phyloP scores from a whole-genome alignment of 2,113 vertebrate genomes.

The Diglossa brunneiventris region DNA sequence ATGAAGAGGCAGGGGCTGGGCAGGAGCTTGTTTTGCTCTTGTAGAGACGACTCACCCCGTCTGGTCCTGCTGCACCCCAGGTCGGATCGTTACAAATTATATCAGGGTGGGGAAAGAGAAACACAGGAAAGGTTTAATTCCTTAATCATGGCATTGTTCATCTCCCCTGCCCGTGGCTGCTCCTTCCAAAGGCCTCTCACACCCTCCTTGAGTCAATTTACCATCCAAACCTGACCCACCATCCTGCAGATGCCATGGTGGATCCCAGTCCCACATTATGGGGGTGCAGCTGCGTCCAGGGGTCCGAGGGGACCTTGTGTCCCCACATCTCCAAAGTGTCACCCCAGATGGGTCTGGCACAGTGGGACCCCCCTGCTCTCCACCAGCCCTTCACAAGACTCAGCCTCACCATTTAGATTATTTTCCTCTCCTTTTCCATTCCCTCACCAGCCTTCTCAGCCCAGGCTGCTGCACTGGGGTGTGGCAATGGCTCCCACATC shows the following conservation, averaged over 20 bases:
- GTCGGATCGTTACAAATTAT: conserved; percentile 4
- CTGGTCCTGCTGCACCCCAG: conserved; percentile 10
- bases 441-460: neutral
- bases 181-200: neutral
- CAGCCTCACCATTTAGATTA: neutral
- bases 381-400: neutral
- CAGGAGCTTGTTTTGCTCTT: conserved; percentile 60
- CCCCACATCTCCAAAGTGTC: neutral
- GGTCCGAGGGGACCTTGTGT: accelerated
- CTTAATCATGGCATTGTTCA: neutral
- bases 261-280: accelerated
- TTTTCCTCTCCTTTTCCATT: neutral
- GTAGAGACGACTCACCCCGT: neutral
- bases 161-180: neutral
- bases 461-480: accelerated
- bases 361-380: neutral
- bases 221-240: accelerated
- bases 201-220: neutral
- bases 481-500: neutral
- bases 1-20: conserved; percentile 49
- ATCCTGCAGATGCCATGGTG: accelerated
- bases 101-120: neutral
- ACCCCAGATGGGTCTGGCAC: neutral
- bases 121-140: conserved; percentile 38
- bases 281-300: neutral